Evolutionary conservation across 2,888 invertebrate species (phyloP), one percentile per base, ranked within the genome.

Genomic region (Cylindroiulus punctatus): DNA sequence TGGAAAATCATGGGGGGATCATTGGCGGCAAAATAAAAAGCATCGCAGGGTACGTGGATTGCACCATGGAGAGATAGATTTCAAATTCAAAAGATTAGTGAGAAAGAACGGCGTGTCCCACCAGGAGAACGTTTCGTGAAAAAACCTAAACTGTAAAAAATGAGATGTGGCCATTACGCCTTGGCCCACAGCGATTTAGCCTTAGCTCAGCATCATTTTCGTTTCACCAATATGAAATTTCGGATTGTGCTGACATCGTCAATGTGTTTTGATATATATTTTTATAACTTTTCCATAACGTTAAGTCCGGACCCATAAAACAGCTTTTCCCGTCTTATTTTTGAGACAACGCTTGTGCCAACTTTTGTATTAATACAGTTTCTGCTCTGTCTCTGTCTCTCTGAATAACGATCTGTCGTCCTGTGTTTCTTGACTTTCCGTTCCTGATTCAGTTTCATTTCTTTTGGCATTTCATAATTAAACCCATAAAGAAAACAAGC

Each of bases 251-350:
- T 76, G 76, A 76, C 76, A 76, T 76, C 17, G 76, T 26, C 76
- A 14, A 32, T 76, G 76, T 76, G 2, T 76, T 30, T 76, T 76
- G 76, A 76, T 76, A 32, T 76, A 76, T 76, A 30, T 76, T 76
- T 76, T 76, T 76, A 76, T 76, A 76, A 76, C 76, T 76, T 30
- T 76, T 76, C 76, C 76, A 76, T 76, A 76, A 76, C 76, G 26
- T 76, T 76, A 76, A 76, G 76, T 30, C 76, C 17, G 30, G 76
- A 76, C 76, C 30, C 76, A 76, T 76, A 76, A 76, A 76, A 76
- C 76, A 76, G 76, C 76, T 76, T 32, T 65, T 57, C 30, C 30
- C 10, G 30, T 30, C 32, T 76, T 76, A 76, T 76, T 76, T 76
- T 76, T 26, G 76, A 76, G 76, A 76, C 76, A 76, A 76, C 10